phyloP scores from a whole-genome alignment of 2,797 vertebrate genomes.

The Trachops cirrhosus region DNA sequence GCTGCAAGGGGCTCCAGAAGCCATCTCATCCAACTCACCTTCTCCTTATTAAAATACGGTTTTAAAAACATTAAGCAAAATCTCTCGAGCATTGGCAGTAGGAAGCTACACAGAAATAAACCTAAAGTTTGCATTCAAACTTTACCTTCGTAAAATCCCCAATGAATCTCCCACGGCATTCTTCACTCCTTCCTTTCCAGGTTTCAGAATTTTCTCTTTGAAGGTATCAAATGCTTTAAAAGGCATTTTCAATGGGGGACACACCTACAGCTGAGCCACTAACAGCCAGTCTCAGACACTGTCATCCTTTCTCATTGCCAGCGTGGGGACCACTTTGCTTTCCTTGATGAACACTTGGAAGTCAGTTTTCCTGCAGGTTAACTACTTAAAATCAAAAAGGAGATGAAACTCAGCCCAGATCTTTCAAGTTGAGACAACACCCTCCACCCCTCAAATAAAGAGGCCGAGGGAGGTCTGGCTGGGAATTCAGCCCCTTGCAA shows the following conservation, averaged over 20 bases:
- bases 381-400: background rate
- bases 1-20: background rate
- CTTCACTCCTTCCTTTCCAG: constrained; percentile 94
- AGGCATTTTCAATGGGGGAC: constrained; percentile 87
- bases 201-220: constrained; percentile 92
- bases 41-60: background rate
- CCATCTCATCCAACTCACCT: background rate
- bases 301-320: constrained; percentile 57
- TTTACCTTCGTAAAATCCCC: constrained; percentile 96
- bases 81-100: background rate
- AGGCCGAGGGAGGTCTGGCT: background rate
- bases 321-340: background rate
- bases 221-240: constrained; percentile 89
- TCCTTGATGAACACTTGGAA: constrained; percentile 48
- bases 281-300: constrained; percentile 62
- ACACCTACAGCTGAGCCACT: constrained; percentile 30
- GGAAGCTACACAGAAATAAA: constrained; percentile 21
- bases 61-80: constrained; percentile 5
- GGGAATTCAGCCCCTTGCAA: background rate
- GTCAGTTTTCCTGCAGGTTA: constrained; percentile 70
- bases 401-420: background rate
- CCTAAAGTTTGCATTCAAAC: constrained; percentile 63
- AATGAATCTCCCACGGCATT: constrained; percentile 90
- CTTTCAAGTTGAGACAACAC: constrained; percentile 25
- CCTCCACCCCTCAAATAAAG: background rate